Evolutionary conservation across 2,797 vertebrate genomes (phyloP), one percentile per base, ranked within the genome.

Genomic region (Triplophysa bombifrons): DNA sequence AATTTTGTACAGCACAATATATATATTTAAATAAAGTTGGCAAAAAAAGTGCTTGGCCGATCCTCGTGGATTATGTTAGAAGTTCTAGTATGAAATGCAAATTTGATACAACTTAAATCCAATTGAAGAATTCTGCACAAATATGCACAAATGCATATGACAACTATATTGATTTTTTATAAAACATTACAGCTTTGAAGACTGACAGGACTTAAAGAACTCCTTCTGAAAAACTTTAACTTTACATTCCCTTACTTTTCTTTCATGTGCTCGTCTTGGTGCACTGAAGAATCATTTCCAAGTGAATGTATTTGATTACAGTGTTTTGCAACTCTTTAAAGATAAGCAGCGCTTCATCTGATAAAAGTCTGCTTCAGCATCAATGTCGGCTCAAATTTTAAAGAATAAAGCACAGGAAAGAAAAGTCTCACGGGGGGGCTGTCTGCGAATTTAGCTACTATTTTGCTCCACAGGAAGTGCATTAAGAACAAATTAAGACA

Each of bases 281-380:
- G 41, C 50, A 64, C 19, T 53, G 14, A 44, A 76, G 74, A 84
- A 70, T 76, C 51, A 58, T 73, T 66, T 69, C 66, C 76, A 68
- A 72, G 72, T 78, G 67, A 73, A 73, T 34, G 82, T 69, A 64
- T 68, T 75, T 56, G 71, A 82, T 83, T 81, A 58, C 76, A 80
- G 76, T 83, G 69, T 82, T 83, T 81, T 81, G 73, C 69, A 67
- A 77, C 80, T 82, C 70, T 77, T 82, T 81, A 64, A 78, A 83
- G 74, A 82, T 65, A 81, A 85, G 72, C 63, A 78, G 72, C n/a
- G 41, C 78, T 80, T 79, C 61, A 75, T 81, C 71, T 74, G 81
- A 81, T 80, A 34, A 81, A 55, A 81, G 74, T 69, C 55, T 30
- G 66, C 22, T 10, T 41, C 22, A 19, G n/a, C 61, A 80, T 74